Conservation (phyloP, 2,888 invertebrate genomes). For the Stenodera caucasica region DNA sequence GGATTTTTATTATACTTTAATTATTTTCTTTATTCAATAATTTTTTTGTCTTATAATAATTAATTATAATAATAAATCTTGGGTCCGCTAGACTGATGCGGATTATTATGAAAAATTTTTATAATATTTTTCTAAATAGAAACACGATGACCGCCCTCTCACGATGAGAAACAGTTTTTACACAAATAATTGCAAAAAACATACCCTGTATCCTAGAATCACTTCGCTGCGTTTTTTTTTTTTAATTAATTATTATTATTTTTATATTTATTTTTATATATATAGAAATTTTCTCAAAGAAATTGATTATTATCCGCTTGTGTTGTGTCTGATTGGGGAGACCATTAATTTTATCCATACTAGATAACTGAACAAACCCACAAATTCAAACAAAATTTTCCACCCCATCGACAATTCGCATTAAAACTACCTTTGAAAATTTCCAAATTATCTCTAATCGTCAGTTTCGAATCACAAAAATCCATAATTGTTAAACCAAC, state of each 20-base stretch:
- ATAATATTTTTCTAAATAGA: conserved; percentile 40
- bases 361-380: conserved; percentile 16
- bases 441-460: too few species aligned
- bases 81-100: conserved; percentile 45
- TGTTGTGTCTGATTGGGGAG: conserved; percentile 52
- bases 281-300: conserved; percentile 35
- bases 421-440: too few species aligned
- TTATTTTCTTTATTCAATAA: not conserved
- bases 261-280: conserved; percentile 1
- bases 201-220: conserved; percentile 93
- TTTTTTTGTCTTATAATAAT: not conserved
- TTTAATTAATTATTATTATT: not conserved
- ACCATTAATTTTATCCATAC: conserved; percentile 36
- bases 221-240: conserved; percentile 63
- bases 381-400: conserved; percentile 9
- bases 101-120: conserved; percentile 36
- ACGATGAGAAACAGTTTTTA: conserved; percentile 56
- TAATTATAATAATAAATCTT: not conserved
- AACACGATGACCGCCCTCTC: conserved; percentile 49
- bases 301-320: conserved; percentile 52
- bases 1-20: too few species aligned
- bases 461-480: too few species aligned
- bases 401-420: too few species aligned
- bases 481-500: too few species aligned
- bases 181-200: conserved; percentile 88